Base-by-base conservation (phyloP, 2,797 vertebrate species). In the Mormyrus proboscirostris region DNA sequence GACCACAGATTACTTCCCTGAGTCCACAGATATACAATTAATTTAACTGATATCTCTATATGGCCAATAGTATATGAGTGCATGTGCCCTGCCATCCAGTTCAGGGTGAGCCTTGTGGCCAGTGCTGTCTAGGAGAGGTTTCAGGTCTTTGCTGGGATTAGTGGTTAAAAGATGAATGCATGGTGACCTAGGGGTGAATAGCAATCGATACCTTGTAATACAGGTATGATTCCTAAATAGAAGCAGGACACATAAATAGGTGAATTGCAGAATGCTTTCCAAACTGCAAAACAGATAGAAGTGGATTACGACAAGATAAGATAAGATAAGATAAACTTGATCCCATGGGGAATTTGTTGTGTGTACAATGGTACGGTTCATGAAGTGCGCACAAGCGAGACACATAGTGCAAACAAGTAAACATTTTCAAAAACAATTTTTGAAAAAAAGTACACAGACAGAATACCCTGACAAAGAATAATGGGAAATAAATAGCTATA, bases 341-440 rank as follows among this genome's bases (percentile, higher is more conserved):
- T 69, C 62, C 62, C 25, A 69, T 14, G 10, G 62, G 62, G 62
- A 69, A 29, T 69, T 33, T 33, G 8, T 4, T 33, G 25, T 33
- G 22, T 33, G 25, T 69, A 69, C 25, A 29, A 22, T 3, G 4
- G 62, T 69, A 69, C 29, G 62, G 62, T 69, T 69, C 25, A 69
- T 69, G 9, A 69, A 69, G 62, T 33, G 9, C 25, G 25, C 25
- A 69, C 65, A 69, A 69, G 33, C 65, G 5, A 69, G 65, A 69
- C 65, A 69, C 10, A 33, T 0, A 14, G 62, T 69, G 29, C 29
- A 33, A 69, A 69, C 65, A 69, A 33, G 65, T 69, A 69, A 69
- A 69, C 65, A 82, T 82, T 82, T n/a, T 82, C 76, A 82, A 10
- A 82, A 82, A 82, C 8, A n/a, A 19, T 79, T 79, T 41, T 79